Base-by-base conservation (phyloP, 2,888 invertebrate genomes). In the Arrhopalites spinosus region DNA sequence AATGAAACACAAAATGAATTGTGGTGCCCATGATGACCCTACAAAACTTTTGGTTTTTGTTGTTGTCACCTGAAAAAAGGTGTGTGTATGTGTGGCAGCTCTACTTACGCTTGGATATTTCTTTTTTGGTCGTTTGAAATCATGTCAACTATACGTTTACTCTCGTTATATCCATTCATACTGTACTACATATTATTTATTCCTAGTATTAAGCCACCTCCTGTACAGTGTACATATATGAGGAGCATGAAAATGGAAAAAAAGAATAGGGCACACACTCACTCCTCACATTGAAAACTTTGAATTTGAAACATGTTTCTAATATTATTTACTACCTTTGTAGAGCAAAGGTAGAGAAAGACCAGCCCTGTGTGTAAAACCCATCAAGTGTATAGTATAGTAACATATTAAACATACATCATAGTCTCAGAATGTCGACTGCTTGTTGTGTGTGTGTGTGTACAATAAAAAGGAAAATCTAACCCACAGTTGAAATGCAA, bases 61-160 rank as follows among this genome's bases (percentile, higher is more conserved):
- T n/a, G 66, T 73, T 66, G 53, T 59, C 71, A 71, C 66, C 23
- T 50, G 66, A 64, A 50, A 50, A 71, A 73, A 73, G 66, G 66
- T 66, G 64, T 73, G 45, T 71, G 73, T 50, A 66, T 66, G 66
- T 66, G 56, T n/a, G 47, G 56, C 73, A 56, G 73, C 73, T 66
- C 64, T 64, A 64, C 73, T 66, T 50, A 64, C 30, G 20, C 73
- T 64, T 36, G 64, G 47, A 30, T 73, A 50, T 64, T 56, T 66
- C 43, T 73, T 66, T 73, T 30, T 61, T 56, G 25, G 43, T 27
- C 45, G 11, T 47, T 50, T 47, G 45, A 66, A 66, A 66, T 66
- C 66, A 59, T 66, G 36, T 66, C 66, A 36, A 66, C 66, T 66
- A n/a, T 17, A 36, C 36, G n/a, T n/a, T n/a, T n/a, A n/a, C n/a